Percentiles rank a stretch among this genome's conserved stretches.
These are phyloP conservation scores for Sarotherodon lohbergeri DNA, from an alignment of 2,113 vertebrate genomes.

Conservation along the genomic window DNA sequence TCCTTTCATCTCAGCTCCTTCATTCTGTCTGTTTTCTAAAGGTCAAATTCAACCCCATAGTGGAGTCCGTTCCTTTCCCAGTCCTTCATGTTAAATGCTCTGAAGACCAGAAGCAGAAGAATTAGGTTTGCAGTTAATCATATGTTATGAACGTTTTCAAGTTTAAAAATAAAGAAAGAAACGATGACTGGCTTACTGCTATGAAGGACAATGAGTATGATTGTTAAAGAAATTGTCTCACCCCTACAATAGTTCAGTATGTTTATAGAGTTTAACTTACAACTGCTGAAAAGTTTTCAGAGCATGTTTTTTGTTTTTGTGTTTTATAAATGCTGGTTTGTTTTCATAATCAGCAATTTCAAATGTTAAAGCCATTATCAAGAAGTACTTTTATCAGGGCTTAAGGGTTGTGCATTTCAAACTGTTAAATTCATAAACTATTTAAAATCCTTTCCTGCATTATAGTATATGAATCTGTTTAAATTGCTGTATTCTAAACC, in stretches of 20 bases:
- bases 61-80: background rate
- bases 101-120: background rate
- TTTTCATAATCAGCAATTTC: background rate
- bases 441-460: background rate
- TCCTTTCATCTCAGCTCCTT: slow-evolving; percentile 61
- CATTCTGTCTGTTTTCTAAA: slow-evolving; percentile 38
- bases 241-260: background rate
- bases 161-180: background rate
- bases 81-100: background rate
- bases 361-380: background rate
- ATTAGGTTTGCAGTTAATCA: background rate
- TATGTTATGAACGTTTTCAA: background rate
- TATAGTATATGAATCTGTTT: background rate
- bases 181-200: background rate
- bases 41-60: slow-evolving; percentile 40
- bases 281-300: background rate
- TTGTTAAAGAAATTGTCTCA: background rate
- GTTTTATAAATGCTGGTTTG: background rate
- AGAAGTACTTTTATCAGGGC: background rate
- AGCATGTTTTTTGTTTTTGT: background rate
- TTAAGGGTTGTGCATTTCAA: background rate
- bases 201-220: background rate
- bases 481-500: background rate
- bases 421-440: background rate
- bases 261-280: background rate